Evolutionary conservation across 2,888 invertebrate species (phyloP).

Genomic region (Brenthis ino): DNA sequence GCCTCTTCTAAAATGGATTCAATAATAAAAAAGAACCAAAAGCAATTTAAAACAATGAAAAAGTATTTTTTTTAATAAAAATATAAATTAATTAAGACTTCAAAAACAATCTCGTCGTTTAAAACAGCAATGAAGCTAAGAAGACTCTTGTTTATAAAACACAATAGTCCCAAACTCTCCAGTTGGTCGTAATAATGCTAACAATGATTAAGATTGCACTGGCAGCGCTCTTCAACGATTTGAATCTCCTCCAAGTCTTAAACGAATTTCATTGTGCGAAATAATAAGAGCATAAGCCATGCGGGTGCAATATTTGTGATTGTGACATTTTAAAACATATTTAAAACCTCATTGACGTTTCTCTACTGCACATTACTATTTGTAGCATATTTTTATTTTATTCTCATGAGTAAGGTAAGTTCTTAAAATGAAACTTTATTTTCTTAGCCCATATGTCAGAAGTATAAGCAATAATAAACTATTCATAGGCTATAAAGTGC

Average conservation of each 20-base stretch:
- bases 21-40: not conserved
- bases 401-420: too few relatives aligned
- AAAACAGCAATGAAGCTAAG: conserved; percentile 13
- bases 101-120: not conserved
- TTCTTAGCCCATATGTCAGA: not conserved
- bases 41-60: not conserved
- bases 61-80: not conserved
- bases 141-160: conserved; percentile 17
- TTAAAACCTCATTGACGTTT: not conserved
- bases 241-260: conserved; percentile 73
- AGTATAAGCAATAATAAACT: conserved; percentile 21
- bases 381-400: too few relatives aligned
- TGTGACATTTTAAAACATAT: conserved; percentile 7
- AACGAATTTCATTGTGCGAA: conserved; percentile 67
- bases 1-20: conserved; percentile 9
- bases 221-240: conserved; percentile 56
- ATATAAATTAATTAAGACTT: conserved; percentile 8
- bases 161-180: conserved; percentile 36
- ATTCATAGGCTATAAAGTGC: conserved; percentile 16
- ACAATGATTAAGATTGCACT: conserved; percentile 61
- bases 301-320: conserved; percentile 16
- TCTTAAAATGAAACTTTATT: not conserved
- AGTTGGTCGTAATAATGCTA: conserved; percentile 52
- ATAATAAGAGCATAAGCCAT: conserved; percentile 52
- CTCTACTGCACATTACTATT: too few relatives aligned